Evolutionary conservation across 1,140 invertebrate genomes (phyloP).

Genomic region (Aporrectodea caliginosa): DNA sequence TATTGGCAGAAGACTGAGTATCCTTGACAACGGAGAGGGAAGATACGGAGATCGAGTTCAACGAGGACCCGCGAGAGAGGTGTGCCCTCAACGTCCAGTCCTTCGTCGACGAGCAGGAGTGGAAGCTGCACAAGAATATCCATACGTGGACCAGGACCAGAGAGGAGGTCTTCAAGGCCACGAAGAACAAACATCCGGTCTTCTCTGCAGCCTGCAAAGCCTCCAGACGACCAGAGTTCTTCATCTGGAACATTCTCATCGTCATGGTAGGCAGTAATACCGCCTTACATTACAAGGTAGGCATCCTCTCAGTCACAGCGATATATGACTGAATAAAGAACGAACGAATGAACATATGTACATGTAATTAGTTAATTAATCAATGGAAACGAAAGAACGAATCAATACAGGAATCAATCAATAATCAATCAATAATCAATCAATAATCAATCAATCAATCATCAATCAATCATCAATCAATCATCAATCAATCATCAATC

Average conservation of each 20-base stretch:
- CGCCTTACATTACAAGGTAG: no score
- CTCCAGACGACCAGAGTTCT: constrained; percentile 34
- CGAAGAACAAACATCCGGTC: constrained; percentile 30
- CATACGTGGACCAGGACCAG: constrained; percentile 17
- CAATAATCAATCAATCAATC: no score
- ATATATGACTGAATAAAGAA: no score
- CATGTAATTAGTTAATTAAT: no score
- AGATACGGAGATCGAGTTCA: constrained; percentile 34
- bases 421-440: no score
- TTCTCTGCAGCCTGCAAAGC: constrained; percentile 36
- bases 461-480: no score
- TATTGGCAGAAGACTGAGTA: constrained; percentile 23
- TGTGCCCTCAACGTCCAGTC: constrained; percentile 36
- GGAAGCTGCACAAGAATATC: constrained; percentile 23
- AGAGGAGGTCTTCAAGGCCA: constrained; percentile 14
- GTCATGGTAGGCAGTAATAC: constrained; percentile 35
- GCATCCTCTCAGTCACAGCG: no score
- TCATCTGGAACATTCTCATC: constrained; percentile 36
- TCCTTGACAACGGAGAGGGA: constrained; percentile 41
- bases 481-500: no score
- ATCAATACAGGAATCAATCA: no score
- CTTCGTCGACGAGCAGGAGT: constrained; percentile 37
- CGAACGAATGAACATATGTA: no score
- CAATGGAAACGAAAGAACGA: no score
- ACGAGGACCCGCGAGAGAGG: constrained; percentile 34